Conservation (phyloP, 2,888 invertebrate genomes). For the Brenthis hecate region DNA sequence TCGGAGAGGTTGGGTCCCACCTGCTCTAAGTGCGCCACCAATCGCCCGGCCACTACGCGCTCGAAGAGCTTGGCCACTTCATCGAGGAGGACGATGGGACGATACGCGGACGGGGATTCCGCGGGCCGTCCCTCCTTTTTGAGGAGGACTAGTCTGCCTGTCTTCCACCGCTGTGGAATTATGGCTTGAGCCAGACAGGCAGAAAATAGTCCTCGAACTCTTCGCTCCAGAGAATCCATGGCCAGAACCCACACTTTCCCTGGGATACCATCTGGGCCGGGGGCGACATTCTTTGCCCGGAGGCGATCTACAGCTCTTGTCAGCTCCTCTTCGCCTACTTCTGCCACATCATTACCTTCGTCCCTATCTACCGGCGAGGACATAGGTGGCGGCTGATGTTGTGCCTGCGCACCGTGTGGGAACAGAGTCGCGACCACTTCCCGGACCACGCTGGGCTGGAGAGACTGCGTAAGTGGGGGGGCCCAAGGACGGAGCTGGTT, state of each 20-base stretch:
- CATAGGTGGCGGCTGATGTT: not conserved
- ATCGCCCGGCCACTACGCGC: too few relatives aligned
- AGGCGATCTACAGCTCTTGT: too few relatives aligned
- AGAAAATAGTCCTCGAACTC: not conserved
- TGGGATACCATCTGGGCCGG: not conserved
- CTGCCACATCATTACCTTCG: not conserved
- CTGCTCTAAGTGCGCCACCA: too few relatives aligned
- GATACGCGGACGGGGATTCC: too few relatives aligned
- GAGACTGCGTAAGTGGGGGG: not conserved
- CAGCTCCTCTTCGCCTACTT: not conserved
- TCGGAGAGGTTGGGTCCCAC: too few relatives aligned
- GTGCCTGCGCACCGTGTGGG: slow-evolving; percentile 3
- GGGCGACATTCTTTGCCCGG: not conserved
- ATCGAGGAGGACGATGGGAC: too few relatives aligned
- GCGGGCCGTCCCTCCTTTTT: not conserved
- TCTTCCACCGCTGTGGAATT: not conserved
- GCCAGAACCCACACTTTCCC: not conserved
- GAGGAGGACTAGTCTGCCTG: not conserved
- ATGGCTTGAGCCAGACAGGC: not conserved
- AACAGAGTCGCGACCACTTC: slow-evolving; percentile 1
- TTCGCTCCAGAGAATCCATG: not conserved
- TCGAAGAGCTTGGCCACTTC: too few relatives aligned
- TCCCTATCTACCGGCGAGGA: not conserved
- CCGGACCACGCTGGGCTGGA: not conserved
- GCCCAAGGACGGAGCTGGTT: slow-evolving; percentile 23